Percentiles rank a stretch among this genome's conserved stretches.
Evolutionary conservation across 2,113 vertebrate species (phyloP).

Genomic region (Camarhynchus parvulus): DNA sequence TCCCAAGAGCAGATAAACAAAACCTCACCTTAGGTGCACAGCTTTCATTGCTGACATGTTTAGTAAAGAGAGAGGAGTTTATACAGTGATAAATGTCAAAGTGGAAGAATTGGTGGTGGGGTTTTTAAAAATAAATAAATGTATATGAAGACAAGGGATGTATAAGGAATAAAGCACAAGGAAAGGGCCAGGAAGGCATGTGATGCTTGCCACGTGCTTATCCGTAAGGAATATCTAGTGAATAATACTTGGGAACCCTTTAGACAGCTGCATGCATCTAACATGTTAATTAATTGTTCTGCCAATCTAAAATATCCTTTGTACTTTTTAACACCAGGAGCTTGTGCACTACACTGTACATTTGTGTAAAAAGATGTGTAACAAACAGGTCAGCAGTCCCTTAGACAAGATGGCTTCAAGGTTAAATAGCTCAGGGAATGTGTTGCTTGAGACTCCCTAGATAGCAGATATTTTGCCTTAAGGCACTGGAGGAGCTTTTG

Average conservation of each 20-base stretch:
- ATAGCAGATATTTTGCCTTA: neutral
- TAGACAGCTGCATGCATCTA: neutral
- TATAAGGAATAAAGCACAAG: neutral
- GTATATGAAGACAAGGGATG: neutral
- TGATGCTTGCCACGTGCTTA: neutral
- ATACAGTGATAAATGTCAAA: neutral
- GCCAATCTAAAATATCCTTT: neutral
- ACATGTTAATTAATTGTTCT: neutral
- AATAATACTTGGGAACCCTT: neutral
- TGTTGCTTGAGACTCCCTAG: neutral
- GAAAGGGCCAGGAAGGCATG: neutral
- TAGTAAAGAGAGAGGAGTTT: neutral
- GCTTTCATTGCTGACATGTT: neutral
- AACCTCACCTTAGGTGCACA: neutral
- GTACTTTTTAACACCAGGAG: neutral
- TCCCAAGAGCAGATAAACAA: neutral
- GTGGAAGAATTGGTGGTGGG: neutral
- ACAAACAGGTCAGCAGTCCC: neutral
- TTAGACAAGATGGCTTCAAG: neutral
- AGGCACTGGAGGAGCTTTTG: neutral
- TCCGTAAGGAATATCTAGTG: neutral
- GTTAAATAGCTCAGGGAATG: neutral
- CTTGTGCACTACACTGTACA: neutral
- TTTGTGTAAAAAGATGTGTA: neutral
- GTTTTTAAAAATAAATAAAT: fast-evolving